These are phyloP conservation scores for Seriola aureovittata DNA, from an alignment of 2,113 vertebrate genomes.

Conservation along the genomic window DNA sequence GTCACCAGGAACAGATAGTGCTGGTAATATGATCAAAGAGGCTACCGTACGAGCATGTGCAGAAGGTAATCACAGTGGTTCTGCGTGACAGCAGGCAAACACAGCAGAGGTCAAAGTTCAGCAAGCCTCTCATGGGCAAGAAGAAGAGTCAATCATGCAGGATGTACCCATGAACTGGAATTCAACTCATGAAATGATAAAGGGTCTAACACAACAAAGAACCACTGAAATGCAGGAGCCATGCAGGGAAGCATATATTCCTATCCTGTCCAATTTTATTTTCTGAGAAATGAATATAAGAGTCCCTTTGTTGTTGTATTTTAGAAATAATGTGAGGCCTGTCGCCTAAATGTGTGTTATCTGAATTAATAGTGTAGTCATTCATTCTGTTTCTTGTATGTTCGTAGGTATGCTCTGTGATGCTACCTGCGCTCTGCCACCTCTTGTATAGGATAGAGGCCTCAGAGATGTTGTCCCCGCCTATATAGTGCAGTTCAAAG, in stretches of 20 bases:
- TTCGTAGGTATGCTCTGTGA: slow-evolving; percentile 34
- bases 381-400: neutral
- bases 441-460: neutral
- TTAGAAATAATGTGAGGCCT: neutral
- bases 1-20: slow-evolving; percentile 2
- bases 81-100: neutral
- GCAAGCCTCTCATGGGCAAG: neutral
- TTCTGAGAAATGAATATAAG: neutral
- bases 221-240: no score
- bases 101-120: neutral
- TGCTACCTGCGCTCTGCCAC: slow-evolving; percentile 28
- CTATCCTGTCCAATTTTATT: no score
- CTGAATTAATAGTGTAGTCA: no score
- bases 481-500: neutral
- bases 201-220: no score
- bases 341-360: neutral
- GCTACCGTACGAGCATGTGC: neutral
- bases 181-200: no score
- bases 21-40: neutral
- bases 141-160: neutral
- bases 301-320: neutral
- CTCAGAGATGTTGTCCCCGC: slow-evolving; percentile 7
- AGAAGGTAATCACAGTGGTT: neutral
- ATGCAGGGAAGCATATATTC: no score
- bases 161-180: neutral